Conservation (phyloP, 2,888 invertebrate species). For the Tetanocera ferruginea region DNA sequence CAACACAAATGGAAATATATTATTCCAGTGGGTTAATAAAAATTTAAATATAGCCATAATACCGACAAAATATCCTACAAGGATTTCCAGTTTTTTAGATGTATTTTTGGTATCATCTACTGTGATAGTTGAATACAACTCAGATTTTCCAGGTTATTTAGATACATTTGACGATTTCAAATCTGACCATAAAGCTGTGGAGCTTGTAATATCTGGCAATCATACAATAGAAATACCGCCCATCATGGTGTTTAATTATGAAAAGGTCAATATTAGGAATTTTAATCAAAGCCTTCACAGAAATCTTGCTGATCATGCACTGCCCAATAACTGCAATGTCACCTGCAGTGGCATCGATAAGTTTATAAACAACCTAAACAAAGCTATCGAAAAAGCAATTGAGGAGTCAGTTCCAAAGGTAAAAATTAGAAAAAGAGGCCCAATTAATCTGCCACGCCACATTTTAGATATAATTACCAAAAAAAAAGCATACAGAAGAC, state of each 20-base stretch:
- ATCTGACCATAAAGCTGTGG: conserved; percentile 13
- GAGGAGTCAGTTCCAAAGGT: neutral
- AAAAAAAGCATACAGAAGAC: too few species aligned
- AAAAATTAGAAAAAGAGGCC: neutral
- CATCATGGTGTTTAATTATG: neutral
- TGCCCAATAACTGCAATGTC: neutral
- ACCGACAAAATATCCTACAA: too few species aligned
- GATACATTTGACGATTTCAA: neutral
- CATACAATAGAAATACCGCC: neutral
- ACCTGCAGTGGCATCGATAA: neutral
- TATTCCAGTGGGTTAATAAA: neutral
- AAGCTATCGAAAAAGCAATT: neutral
- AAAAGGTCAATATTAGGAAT: neutral
- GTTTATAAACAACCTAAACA: neutral
- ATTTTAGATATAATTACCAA: too few species aligned
- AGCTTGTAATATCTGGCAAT: neutral
- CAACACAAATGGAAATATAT: neutral
- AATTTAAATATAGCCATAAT: neutral
- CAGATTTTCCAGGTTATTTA: neutral
- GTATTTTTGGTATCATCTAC: neutral
- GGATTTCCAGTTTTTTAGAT: neutral
- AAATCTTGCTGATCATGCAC: neutral
- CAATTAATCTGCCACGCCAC: neutral
- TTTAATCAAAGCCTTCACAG: neutral
- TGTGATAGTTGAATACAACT: neutral